Evolutionary conservation across 2,797 vertebrate genomes (phyloP).

Genomic region (Avahi laniger): DNA sequence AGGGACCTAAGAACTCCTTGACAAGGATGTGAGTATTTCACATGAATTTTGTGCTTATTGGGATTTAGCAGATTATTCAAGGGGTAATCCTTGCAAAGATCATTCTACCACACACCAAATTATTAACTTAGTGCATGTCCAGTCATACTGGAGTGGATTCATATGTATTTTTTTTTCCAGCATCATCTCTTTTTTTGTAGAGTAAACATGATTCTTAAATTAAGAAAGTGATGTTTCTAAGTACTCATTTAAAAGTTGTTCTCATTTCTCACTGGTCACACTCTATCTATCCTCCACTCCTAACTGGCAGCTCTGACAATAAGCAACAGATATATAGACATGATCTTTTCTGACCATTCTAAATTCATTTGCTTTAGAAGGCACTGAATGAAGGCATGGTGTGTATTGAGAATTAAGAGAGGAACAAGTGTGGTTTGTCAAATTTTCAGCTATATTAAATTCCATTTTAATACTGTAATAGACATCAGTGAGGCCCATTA

Average conservation of each 20-base stretch:
- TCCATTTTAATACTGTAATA: neutral
- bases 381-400: neutral
- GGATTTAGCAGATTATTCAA: neutral
- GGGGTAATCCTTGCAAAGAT: neutral
- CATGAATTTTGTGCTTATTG: neutral
- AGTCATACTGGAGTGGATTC: neutral
- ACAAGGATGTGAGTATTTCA: neutral
- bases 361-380: neutral
- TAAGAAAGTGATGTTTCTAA: neutral
- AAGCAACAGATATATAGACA: neutral
- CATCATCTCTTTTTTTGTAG: neutral
- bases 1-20: neutral
- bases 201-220: neutral
- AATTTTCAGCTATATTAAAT: neutral
- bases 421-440: neutral
- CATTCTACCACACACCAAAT: neutral
- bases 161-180: neutral
- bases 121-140: neutral
- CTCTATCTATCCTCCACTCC: neutral
- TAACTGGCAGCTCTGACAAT: neutral
- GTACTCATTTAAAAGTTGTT: neutral
- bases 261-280: neutral
- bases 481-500: neutral
- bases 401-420: neutral
- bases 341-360: neutral